phyloP scores from a whole-genome alignment of 1,140 invertebrate species.

The Tyrophagus putrescentiae region DNA sequence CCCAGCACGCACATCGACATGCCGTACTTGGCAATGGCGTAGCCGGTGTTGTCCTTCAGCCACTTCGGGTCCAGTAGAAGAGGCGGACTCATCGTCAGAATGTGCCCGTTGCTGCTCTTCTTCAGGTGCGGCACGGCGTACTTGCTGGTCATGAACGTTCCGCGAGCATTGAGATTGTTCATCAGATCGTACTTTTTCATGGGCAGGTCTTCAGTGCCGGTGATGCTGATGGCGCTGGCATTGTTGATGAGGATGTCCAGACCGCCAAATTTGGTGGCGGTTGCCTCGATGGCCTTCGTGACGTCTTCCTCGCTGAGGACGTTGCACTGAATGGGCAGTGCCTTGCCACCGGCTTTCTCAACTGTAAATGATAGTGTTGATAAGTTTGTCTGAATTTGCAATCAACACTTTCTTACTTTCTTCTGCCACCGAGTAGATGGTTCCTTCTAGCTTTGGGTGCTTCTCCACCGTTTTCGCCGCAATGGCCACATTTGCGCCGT shows the following conservation, averaged over 20 bases:
- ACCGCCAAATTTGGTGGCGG: constrained; percentile 81
- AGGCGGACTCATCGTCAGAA: constrained; percentile 87
- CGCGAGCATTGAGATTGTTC: constrained; percentile 76
- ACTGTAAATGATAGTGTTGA: constrained; percentile 38
- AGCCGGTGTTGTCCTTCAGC: constrained; percentile 85
- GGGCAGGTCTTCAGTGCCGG: constrained; percentile 56
- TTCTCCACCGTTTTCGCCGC: constrained; percentile 89
- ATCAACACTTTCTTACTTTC: constrained; percentile 39
- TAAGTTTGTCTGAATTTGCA: not conserved
- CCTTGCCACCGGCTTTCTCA: constrained; percentile 73
- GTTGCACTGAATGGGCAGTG: constrained; percentile 81
- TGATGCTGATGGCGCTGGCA: constrained; percentile 80
- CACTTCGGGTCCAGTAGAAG: constrained; percentile 72
- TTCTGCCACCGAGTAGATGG: constrained; percentile 87
- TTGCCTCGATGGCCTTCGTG: constrained; percentile 60
- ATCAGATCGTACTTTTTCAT: constrained; percentile 94
- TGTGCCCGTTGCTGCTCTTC: constrained; percentile 79
- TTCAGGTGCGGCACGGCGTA: constrained; percentile 72
- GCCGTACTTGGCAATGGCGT: constrained; percentile 96
- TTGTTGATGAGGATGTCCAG: constrained; percentile 92
- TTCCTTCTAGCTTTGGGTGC: constrained; percentile 91
- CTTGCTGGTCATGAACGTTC: constrained; percentile 85
- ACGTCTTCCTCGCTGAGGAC: constrained; percentile 73
- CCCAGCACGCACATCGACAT: constrained; percentile 99
- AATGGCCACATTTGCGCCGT: constrained; percentile 87